Evolutionary conservation across 2,113 vertebrate genomes (phyloP).

Genomic region (Bubo blakistoni): DNA sequence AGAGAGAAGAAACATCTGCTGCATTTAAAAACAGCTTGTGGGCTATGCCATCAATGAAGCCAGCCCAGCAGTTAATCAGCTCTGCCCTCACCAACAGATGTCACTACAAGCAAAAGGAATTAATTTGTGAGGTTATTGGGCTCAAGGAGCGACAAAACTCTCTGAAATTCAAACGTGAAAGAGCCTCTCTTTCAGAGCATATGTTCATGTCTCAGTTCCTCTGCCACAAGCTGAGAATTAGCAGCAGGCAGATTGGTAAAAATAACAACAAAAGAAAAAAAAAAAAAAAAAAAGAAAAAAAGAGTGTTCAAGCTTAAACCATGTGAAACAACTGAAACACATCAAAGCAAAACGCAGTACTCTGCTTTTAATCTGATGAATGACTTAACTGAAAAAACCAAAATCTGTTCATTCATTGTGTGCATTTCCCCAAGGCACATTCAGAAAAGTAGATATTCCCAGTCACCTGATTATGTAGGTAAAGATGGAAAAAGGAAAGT

Average conservation of each 20-base stretch:
- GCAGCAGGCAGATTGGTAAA: conserved; percentile 38
- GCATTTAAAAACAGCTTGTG: background rate
- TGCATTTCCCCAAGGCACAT: background rate
- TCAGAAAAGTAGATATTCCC: background rate
- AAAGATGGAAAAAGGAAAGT: background rate
- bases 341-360: background rate
- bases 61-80: background rate
- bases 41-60: background rate
- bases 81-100: conserved; percentile 47
- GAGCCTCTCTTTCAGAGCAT: background rate
- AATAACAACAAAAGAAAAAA: background rate
- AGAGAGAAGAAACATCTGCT: conserved; percentile 19
- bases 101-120: conserved; percentile 53
- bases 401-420: conserved; percentile 6
- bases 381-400: conserved; percentile 26
- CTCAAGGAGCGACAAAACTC: background rate
- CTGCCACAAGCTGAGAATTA: conserved; percentile 51
- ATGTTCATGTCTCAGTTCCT: conserved; percentile 21
- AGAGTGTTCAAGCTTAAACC: background rate
- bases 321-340: background rate
- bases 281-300: background rate
- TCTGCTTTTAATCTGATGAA: conserved; percentile 44
- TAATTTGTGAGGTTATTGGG: background rate
- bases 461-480: background rate
- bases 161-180: conserved; percentile 20